A percentile compares a stretch with the other conserved stretches of the same genome.
These are phyloP conservation scores for Thryonomys swinderianus DNA, from an alignment of 2,113 vertebrate species.

Conservation along the genomic window DNA sequence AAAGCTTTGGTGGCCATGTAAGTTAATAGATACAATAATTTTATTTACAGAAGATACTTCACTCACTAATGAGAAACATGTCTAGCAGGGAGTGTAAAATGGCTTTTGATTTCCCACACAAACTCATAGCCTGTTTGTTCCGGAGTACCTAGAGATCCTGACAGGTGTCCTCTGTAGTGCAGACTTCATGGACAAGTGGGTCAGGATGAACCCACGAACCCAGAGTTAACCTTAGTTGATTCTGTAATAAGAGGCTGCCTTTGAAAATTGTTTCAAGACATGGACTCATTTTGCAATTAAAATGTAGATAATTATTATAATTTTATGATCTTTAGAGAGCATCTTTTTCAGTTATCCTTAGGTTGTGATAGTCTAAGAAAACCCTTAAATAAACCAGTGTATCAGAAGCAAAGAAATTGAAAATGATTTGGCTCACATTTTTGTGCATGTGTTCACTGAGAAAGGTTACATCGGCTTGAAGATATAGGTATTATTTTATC, in stretches of 20 bases:
- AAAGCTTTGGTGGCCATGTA: neutral
- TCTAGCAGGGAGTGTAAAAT: neutral
- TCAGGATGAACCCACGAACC: neutral
- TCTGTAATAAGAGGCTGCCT: neutral
- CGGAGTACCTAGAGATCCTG: neutral
- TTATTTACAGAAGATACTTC: neutral
- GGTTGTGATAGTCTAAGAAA: neutral
- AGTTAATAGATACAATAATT: neutral
- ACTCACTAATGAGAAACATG: neutral
- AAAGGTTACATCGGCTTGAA: neutral
- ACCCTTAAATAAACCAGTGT: neutral
- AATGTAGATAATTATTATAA: neutral
- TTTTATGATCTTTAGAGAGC: neutral
- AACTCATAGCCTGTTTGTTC: neutral
- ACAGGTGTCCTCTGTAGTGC: rapidly evolving
- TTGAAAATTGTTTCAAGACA: neutral
- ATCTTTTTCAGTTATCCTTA: neutral
- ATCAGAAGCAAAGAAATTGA: neutral
- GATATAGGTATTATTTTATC: neutral
- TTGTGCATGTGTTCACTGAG: neutral
- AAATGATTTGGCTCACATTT: neutral
- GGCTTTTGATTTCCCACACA: rapidly evolving
- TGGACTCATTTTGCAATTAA: neutral
- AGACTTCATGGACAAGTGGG: rapidly evolving
- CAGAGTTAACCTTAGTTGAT: neutral